Percentiles rank a stretch among this genome's conserved stretches.
These are phyloP conservation scores for Arvicola amphibius DNA, from an alignment of 2,797 vertebrate genomes.

Conservation along the genomic window DNA sequence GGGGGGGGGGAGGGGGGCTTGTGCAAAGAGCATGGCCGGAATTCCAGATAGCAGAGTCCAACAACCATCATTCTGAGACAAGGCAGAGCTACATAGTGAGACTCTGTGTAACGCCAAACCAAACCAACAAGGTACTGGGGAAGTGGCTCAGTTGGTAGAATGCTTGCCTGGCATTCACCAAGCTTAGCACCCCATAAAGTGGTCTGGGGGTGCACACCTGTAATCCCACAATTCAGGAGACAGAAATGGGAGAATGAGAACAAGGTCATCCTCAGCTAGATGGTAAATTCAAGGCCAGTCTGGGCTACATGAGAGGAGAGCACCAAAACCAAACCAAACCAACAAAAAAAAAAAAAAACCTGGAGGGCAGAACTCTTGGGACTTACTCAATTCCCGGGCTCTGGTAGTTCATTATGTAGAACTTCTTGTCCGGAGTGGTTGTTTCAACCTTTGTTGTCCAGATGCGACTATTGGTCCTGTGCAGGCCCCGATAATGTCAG, in stretches of 20 bases:
- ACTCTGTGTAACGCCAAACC: not conserved
- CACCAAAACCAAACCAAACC: not conserved
- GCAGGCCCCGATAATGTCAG: not conserved
- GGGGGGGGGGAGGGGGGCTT: no score
- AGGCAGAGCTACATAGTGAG: not conserved
- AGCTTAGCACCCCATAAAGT: not conserved
- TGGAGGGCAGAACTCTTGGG: not conserved
- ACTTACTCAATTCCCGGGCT: constrained; percentile 74
- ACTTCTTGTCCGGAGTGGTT: not conserved
- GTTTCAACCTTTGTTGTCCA: constrained; percentile 46
- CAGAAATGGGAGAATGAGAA: not conserved
- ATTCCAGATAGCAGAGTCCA: not conserved
- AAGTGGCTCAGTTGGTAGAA: not conserved
- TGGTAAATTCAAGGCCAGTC: not conserved
- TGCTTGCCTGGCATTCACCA: no score
- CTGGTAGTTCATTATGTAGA: constrained; percentile 62
- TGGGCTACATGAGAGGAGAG: not conserved
- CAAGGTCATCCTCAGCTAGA: not conserved
- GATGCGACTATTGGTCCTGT: constrained; percentile 61
- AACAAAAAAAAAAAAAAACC: not conserved
- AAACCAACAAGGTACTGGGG: no score
- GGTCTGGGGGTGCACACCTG: not conserved
- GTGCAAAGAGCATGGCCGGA: not conserved
- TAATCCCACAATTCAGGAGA: not conserved
- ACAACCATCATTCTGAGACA: not conserved